A percentile compares a stretch with the other conserved stretches of the same genome.
phyloP scores from a whole-genome alignment of 2,797 vertebrate genomes.

The Echiichthys vipera region DNA sequence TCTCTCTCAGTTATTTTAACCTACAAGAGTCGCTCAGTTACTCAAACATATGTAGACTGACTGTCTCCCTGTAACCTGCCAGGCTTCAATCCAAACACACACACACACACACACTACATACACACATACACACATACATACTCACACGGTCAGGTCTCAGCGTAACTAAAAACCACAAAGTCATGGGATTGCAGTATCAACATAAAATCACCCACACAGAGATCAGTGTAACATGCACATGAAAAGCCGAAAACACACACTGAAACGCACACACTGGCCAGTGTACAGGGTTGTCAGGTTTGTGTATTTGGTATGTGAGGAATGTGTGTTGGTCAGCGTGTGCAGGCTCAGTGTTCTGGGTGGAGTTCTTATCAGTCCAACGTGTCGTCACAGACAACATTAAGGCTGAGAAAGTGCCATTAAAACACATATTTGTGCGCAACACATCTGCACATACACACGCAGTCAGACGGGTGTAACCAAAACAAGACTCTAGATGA shows the following conservation, averaged over 20 bases:
- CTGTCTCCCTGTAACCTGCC: slow-evolving; percentile 66
- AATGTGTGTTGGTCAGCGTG: slow-evolving; percentile 64
- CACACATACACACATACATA: background rate
- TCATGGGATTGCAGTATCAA: slow-evolving; percentile 61
- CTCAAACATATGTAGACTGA: slow-evolving; percentile 59
- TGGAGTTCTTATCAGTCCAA: slow-evolving; percentile 64
- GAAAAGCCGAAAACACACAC: slow-evolving; percentile 17
- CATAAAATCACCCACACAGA: slow-evolving; percentile 55
- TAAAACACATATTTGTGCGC: slow-evolving; percentile 20
- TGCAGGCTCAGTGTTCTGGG: slow-evolving; percentile 51
- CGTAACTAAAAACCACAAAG: slow-evolving; percentile 62
- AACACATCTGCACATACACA: background rate
- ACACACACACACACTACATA: slow-evolving; percentile 25
- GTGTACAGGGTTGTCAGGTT: slow-evolving; percentile 63
- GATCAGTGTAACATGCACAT: slow-evolving; percentile 55
- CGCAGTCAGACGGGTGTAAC: slow-evolving; percentile 17
- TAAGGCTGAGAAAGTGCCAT: slow-evolving; percentile 20
- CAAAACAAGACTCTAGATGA: background rate
- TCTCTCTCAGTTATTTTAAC: slow-evolving; percentile 67
- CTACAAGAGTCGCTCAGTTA: slow-evolving; percentile 58
- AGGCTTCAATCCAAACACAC: slow-evolving; percentile 54
- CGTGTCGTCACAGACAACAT: slow-evolving; percentile 61
- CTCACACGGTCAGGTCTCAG: slow-evolving; percentile 34
- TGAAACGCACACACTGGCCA: slow-evolving; percentile 35
- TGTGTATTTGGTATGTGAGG: slow-evolving; percentile 73